Percentiles rank a stretch among this genome's conserved stretches.
phyloP scores from a whole-genome alignment of 2,888 invertebrate species.

The Lucinisca nassula region DNA sequence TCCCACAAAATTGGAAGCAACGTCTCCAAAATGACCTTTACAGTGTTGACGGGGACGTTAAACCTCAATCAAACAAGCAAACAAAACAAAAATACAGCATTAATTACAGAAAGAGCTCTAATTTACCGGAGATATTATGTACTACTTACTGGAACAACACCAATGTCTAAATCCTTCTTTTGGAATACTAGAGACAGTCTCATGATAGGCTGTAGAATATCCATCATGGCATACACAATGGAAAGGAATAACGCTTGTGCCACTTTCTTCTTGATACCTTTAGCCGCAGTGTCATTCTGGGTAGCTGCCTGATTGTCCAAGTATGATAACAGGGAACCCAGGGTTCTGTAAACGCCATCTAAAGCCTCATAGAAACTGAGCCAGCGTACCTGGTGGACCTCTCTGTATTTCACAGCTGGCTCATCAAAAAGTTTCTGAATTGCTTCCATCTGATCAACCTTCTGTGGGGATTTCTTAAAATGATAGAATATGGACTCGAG shows the following conservation, averaged over 20 bases:
- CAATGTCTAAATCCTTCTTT: not conserved
- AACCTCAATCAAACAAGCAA: no score
- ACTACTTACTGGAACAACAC: not conserved
- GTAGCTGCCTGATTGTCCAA: not conserved
- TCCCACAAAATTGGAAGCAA: no score
- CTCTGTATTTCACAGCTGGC: not conserved
- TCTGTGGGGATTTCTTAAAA: constrained; percentile 19
- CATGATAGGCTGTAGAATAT: constrained; percentile 30
- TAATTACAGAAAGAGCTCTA: no score
- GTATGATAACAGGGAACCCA: not conserved
- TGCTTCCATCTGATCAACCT: not conserved
- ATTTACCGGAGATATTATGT: no score
- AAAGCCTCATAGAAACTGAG: not conserved
- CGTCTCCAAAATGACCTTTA: no score
- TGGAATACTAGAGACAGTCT: not conserved
- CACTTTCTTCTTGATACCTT: constrained; percentile 52
- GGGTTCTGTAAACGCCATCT: not conserved
- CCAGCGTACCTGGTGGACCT: not conserved
- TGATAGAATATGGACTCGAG: constrained; percentile 44
- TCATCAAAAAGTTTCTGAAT: not conserved
- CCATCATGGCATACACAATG: constrained; percentile 55
- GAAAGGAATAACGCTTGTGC: constrained; percentile 49
- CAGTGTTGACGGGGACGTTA: no score
- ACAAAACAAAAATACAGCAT: no score
- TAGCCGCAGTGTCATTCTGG: constrained; percentile 15